Percentiles rank a stretch among this genome's conserved stretches.
These are phyloP conservation scores for Caenorhabditis afra DNA, from an alignment of 2,888 invertebrate genomes.

Conservation along the genomic window DNA sequence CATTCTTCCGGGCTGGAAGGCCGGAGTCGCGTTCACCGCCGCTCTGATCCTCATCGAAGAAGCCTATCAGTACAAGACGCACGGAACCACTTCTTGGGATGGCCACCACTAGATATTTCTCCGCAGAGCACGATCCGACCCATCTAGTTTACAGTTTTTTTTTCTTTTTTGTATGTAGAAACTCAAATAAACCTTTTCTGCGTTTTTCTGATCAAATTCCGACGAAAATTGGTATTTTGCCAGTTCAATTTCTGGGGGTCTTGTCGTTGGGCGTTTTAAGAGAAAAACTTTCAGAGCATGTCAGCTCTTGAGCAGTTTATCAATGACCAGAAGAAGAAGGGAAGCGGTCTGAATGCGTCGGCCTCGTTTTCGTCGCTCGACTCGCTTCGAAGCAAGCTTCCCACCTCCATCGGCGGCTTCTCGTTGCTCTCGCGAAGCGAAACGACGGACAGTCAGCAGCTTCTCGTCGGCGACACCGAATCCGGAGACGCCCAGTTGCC, in stretches of 20 bases:
- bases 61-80: conserved; percentile 71
- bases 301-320: conserved; percentile 79
- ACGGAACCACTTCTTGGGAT: conserved; percentile 77
- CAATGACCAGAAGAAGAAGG: conserved; percentile 78
- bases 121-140: conserved; percentile 14
- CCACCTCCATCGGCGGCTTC: conserved; percentile 65
- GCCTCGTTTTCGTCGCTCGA: conserved; percentile 68
- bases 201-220: neutral
- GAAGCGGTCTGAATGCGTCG: conserved; percentile 50
- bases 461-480: conserved; percentile 51
- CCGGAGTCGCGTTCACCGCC: conserved; percentile 73
- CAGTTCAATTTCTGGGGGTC: conserved; percentile 1
- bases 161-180: conserved; percentile 43
- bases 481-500: conserved; percentile 65
- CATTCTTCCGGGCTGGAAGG: conserved; percentile 73
- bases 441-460: conserved; percentile 60
- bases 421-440: conserved; percentile 66
- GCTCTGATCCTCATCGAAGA: conserved; percentile 76
- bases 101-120: conserved; percentile 66
- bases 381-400: conserved; percentile 66
- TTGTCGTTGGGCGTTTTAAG: neutral
- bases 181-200: conserved; percentile 25
- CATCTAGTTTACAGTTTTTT: conserved; percentile 25
- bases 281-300: conserved; percentile 60
- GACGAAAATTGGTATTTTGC: conserved; percentile 2